Conservation (phyloP, 2,888 invertebrate genomes). For the Eumerus sabulonum region DNA sequence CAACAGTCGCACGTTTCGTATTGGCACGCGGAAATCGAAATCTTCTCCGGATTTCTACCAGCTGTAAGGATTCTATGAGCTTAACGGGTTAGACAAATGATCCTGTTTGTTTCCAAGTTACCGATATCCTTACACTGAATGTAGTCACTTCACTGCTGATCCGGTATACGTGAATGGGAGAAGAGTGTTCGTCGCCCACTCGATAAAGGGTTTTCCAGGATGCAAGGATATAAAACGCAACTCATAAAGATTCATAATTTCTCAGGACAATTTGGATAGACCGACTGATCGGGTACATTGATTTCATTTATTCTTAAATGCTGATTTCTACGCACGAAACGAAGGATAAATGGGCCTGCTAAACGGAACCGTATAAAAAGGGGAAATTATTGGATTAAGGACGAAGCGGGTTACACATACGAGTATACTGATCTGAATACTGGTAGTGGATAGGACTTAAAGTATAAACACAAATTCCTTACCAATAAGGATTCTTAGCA, state of each 20-base stretch:
- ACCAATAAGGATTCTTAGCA: too few species aligned
- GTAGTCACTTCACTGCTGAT: slow-evolving; percentile 12
- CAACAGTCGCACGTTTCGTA: slow-evolving; percentile 68
- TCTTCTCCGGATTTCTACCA: slow-evolving; percentile 25
- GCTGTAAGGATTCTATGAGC: neutral
- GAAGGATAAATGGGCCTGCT: slow-evolving; percentile 19
- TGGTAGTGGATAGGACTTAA: too few species aligned
- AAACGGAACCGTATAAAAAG: slow-evolving; percentile 22
- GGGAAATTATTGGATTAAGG: slow-evolving; percentile 13
- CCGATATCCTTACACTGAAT: neutral
- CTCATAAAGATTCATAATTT: slow-evolving; percentile 66
- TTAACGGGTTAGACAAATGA: neutral
- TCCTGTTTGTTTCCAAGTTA: slow-evolving; percentile 6
- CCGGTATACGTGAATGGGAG: slow-evolving; percentile 37
- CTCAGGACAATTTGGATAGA: slow-evolving; percentile 41
- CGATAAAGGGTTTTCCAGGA: neutral
- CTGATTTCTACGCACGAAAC: slow-evolving; percentile 36
- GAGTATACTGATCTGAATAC: too few species aligned
- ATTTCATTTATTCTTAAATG: slow-evolving; percentile 61
- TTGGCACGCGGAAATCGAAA: slow-evolving; percentile 61
- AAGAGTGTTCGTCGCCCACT: slow-evolving; percentile 3
- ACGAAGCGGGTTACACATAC: neutral
- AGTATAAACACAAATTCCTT: too few species aligned
- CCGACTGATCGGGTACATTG: slow-evolving; percentile 56
- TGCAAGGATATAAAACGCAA: slow-evolving; percentile 20